Evolutionary conservation across 2,797 vertebrate genomes (phyloP).

Genomic region (Tapera naevia): DNA sequence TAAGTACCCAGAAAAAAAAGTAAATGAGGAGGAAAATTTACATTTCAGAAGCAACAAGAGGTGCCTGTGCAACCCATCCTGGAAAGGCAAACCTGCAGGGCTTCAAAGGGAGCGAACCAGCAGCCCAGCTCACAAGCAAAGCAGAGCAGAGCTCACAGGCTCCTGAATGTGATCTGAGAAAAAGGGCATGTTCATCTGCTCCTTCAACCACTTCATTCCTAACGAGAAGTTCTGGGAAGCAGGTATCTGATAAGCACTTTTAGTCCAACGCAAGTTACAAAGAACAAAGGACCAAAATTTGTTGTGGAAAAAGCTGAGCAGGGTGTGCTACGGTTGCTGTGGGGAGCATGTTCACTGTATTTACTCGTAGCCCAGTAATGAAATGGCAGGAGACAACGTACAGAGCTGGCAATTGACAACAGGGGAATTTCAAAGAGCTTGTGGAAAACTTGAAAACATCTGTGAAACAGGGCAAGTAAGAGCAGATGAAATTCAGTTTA

Average conservation of each 20-base stretch:
- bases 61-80: not conserved
- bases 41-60: not conserved
- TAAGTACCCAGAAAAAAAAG: not conserved
- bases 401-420: not conserved
- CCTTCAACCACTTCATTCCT: not conserved
- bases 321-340: not conserved
- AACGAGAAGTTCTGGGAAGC: not conserved
- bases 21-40: not conserved
- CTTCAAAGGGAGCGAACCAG: not conserved
- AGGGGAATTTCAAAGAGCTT: not conserved
- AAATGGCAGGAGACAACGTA: not conserved
- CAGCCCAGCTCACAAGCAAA: not conserved
- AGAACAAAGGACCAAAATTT: not conserved
- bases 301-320: not conserved
- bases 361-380: not conserved
- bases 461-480: not conserved
- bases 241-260: not conserved
- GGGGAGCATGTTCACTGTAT: not conserved
- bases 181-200: not conserved
- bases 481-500: not conserved
- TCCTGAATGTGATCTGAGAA: not conserved
- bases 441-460: not conserved
- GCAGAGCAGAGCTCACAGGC: not conserved
- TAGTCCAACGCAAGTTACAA: not conserved
- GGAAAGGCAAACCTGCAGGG: not conserved